Conservation (phyloP, 2,113 vertebrate genomes). For the Eulacestoma nigropectus region DNA sequence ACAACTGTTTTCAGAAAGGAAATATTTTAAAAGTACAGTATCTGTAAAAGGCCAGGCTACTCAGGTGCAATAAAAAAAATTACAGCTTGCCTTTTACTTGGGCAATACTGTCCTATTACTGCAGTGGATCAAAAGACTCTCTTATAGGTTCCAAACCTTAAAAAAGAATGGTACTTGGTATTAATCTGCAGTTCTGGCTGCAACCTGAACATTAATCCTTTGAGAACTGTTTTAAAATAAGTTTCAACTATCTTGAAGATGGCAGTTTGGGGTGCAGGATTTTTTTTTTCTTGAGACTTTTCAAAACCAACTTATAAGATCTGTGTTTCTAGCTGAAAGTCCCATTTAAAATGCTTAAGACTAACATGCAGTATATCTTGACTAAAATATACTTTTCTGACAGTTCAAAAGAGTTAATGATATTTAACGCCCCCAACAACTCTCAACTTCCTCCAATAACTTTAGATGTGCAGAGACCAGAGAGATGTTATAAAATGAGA, state of each 20-base stretch:
- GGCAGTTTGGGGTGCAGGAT: background rate
- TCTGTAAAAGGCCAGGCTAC: background rate
- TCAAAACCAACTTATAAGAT: background rate
- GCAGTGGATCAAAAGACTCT: background rate
- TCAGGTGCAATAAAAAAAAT: background rate
- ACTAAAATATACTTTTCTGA: background rate
- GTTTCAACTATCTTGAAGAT: background rate
- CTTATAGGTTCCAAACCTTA: background rate
- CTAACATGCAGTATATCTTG: background rate
- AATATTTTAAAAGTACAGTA: background rate
- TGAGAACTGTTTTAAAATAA: background rate
- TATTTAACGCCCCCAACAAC: accelerated
- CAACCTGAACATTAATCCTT: background rate
- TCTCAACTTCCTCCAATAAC: background rate
- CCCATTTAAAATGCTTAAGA: background rate
- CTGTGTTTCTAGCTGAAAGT: background rate
- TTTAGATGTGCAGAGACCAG: background rate
- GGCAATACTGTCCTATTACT: background rate
- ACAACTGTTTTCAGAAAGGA: background rate
- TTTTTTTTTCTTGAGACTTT: background rate
- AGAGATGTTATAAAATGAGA: background rate
- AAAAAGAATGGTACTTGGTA: background rate
- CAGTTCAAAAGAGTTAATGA: background rate
- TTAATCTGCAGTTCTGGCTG: background rate
- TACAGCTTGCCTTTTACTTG: background rate